Percentiles rank a stretch among this genome's conserved stretches.
phyloP scores from a whole-genome alignment of 2,888 invertebrate species.

The Chymomyza caudatula region DNA sequence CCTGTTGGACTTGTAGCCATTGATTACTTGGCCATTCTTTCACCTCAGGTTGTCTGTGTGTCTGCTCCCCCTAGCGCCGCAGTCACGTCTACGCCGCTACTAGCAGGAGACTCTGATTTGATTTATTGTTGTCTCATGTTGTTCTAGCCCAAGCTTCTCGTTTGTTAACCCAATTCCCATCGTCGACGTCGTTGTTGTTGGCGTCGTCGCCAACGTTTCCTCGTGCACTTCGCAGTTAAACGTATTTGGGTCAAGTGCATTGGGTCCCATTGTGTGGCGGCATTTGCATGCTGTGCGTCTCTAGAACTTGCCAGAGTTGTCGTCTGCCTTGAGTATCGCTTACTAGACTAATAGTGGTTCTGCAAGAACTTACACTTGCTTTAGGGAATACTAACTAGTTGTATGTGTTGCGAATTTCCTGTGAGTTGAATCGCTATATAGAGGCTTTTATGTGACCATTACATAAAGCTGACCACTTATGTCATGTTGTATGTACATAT shows the following conservation, averaged over 20 bases:
- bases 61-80: neutral
- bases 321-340: neutral
- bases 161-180: constrained; percentile 68
- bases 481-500: neutral
- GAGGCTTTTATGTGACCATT: neutral
- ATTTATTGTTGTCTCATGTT: constrained; percentile 2
- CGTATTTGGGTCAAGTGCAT: constrained; percentile 68
- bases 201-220: constrained; percentile 36
- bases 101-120: neutral
- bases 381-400: neutral
- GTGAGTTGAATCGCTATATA: neutral
- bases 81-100: neutral
- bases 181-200: constrained; percentile 10
- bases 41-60: neutral
- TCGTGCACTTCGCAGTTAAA: constrained; percentile 56
- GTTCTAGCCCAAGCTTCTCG: constrained; percentile 30
- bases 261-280: constrained; percentile 24
- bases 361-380: no score
- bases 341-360: no score
- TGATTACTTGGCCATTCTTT: neutral
- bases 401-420: neutral
- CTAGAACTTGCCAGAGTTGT: neutral
- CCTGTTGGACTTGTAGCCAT: neutral
- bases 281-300: constrained; percentile 12
- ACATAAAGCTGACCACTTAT: no score